Conservation (phyloP, 2,113 vertebrate species). For the Picathartes gymnocephalus region DNA sequence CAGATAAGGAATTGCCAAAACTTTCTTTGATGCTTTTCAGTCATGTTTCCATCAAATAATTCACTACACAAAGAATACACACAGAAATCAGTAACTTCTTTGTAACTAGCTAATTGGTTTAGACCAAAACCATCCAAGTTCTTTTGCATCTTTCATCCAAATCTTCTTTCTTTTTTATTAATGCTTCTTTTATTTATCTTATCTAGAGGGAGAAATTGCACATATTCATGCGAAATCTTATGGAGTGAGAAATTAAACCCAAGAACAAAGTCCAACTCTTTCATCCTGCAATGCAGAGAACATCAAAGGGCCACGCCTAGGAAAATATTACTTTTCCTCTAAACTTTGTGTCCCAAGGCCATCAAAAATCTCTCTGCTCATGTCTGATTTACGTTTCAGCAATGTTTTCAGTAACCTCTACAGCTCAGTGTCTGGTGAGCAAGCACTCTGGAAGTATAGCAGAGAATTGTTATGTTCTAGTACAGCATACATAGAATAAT, state of each 20-base stretch:
- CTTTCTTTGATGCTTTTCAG: slow-evolving; percentile 13
- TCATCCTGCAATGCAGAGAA: background rate
- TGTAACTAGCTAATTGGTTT: background rate
- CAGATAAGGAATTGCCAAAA: slow-evolving; percentile 11
- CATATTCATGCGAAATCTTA: background rate
- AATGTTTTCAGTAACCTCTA: background rate
- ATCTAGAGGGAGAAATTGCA: background rate
- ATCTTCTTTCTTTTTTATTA: background rate
- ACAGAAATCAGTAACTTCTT: background rate
- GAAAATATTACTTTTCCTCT: slow-evolving; percentile 19
- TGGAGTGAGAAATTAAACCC: background rate
- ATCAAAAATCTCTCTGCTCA: background rate
- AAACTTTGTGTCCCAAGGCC: slow-evolving; percentile 1
- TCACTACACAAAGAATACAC: background rate
- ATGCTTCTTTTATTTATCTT: background rate
- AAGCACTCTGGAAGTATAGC: background rate
- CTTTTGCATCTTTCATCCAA: background rate
- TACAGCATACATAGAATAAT: background rate
- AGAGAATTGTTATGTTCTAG: background rate
- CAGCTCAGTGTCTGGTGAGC: background rate
- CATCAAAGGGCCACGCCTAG: slow-evolving; percentile 25
- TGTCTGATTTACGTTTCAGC: background rate
- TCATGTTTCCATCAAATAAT: background rate
- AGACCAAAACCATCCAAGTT: background rate
- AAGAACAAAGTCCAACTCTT: background rate